These are phyloP conservation scores for Catocala nupta DNA, from an alignment of 2,888 invertebrate species.

Conservation along the genomic window DNA sequence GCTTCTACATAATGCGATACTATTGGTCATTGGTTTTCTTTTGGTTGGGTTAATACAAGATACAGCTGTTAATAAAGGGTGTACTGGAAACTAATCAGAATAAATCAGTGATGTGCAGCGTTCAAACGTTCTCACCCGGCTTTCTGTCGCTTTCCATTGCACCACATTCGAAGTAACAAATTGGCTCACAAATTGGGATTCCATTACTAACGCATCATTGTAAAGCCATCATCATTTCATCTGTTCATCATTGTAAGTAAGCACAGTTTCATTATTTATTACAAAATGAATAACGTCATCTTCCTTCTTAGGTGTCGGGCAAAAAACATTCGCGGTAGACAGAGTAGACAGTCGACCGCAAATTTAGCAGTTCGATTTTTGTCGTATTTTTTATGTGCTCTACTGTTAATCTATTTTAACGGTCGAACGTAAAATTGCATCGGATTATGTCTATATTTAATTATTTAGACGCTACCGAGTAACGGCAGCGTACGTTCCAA, in stretches of 20 bases:
- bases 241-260: conserved; percentile 84
- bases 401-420: conserved; percentile 9
- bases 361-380: conserved; percentile 6
- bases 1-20: conserved; percentile 85
- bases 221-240: conserved; percentile 83
- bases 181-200: conserved; percentile 86
- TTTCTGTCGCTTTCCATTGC: conserved; percentile 87
- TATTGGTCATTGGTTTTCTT: conserved; percentile 86
- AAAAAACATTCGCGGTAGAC: conserved; percentile 39
- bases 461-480: conserved; percentile 8
- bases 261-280: conserved; percentile 71
- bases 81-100: conserved; percentile 86
- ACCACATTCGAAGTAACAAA: conserved; percentile 84
- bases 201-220: conserved; percentile 87
- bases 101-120: conserved; percentile 72
- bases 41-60: conserved; percentile 88
- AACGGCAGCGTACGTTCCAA: conserved; percentile 26
- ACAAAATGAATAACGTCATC: conserved; percentile 37
- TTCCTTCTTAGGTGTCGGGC: conserved; percentile 62
- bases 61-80: conserved; percentile 85
- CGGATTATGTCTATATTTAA: conserved; percentile 10
- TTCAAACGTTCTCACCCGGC: conserved; percentile 75
- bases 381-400: conserved; percentile 28
- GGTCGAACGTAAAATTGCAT: conserved; percentile 17
- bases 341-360: conserved; percentile 1